These are phyloP conservation scores for Lepidocolaptes lacrymiger DNA, from an alignment of 2,797 vertebrate genomes.

Conservation along the genomic window DNA sequence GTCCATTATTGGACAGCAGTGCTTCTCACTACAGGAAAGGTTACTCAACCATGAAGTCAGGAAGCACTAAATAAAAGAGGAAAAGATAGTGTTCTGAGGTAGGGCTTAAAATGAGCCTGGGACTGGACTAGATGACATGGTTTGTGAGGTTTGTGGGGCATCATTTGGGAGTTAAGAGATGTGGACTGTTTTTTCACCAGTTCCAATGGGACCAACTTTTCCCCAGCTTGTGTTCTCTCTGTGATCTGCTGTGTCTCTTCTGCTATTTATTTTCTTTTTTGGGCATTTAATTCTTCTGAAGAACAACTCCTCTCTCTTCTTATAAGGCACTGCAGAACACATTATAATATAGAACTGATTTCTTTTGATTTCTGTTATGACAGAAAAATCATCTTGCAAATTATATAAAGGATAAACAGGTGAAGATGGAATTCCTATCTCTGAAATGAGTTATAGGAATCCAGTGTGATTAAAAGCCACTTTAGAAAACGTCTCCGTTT, in stretches of 20 bases:
- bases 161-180: background rate
- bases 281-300: background rate
- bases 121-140: background rate
- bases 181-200: background rate
- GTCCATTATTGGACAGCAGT: background rate
- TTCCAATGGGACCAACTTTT: background rate
- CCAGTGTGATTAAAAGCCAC: background rate
- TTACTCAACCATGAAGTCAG: background rate
- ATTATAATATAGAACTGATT: background rate
- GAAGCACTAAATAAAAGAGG: background rate
- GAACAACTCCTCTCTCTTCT: background rate
- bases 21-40: background rate
- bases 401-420: background rate
- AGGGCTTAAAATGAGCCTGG: background rate
- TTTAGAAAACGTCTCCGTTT: background rate
- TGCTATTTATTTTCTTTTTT: background rate
- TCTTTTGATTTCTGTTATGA: background rate
- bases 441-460: background rate
- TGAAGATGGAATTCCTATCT: background rate
- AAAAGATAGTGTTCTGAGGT: background rate
- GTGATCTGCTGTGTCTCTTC: background rate
- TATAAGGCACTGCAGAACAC: background rate
- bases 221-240: background rate
- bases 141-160: background rate
- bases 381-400: background rate